Conservation (phyloP, 2,888 invertebrate species). For the Epistrophe eligans region DNA sequence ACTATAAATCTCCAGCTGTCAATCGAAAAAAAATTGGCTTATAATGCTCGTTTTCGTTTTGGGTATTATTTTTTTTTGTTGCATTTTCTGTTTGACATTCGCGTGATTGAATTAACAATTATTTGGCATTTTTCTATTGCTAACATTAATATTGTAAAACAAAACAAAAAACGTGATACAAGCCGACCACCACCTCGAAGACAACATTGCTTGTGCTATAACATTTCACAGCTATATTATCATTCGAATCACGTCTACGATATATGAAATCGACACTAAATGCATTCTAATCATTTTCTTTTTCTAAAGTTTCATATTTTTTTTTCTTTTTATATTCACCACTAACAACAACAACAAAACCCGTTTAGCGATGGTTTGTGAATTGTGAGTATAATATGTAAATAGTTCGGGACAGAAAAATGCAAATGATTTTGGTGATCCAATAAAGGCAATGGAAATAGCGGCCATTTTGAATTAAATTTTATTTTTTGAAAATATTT, state of each 20-base stretch:
- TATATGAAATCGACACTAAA: conserved; percentile 68
- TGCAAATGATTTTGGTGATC: neutral
- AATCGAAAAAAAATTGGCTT: conserved; percentile 50
- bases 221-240: neutral
- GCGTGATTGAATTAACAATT: conserved; percentile 67
- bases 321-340: neutral
- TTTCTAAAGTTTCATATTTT: conserved; percentile 6
- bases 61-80: neutral
- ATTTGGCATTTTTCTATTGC: conserved; percentile 44
- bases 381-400: neutral
- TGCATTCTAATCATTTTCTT: conserved; percentile 61
- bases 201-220: neutral
- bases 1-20: conserved; percentile 57
- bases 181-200: conserved; percentile 15
- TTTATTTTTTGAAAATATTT: too few relatives aligned
- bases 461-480: too few relatives aligned
- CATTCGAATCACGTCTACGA: conserved; percentile 64
- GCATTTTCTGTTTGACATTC: conserved; percentile 31
- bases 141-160: conserved; percentile 6
- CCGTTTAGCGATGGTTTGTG: neutral
- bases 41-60: conserved; percentile 1
- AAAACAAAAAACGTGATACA: conserved; percentile 22
- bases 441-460: neutral
- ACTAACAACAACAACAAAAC: neutral
- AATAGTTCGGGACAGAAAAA: conserved; percentile 2